A percentile compares a stretch with the other conserved stretches of the same genome.
Evolutionary conservation across 1,140 invertebrate species (phyloP).

Genomic region (Proctacanthus coquilletti): DNA sequence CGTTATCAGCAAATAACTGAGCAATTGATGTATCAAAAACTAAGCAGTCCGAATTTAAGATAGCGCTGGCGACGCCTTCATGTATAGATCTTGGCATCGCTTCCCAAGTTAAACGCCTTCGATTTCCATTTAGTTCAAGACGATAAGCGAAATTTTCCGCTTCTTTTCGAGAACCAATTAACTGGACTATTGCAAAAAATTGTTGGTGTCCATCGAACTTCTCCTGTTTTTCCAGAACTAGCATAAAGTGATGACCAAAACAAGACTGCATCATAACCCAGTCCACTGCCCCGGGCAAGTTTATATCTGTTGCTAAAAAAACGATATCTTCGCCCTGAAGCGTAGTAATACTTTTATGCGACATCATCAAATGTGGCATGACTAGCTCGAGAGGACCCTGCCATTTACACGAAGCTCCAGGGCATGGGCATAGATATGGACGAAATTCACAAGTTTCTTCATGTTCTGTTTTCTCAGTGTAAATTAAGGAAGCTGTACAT

Average conservation of each 20-base stretch:
- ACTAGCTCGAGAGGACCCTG: conserved; percentile 86
- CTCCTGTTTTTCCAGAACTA: conserved; percentile 98
- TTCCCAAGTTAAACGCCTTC: conserved; percentile 93
- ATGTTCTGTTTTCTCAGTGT: conserved; percentile 95
- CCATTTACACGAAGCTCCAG: conserved; percentile 98
- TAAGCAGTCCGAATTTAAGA: conserved; percentile 94
- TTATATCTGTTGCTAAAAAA: conserved; percentile 98
- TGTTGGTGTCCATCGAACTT: conserved; percentile 95
- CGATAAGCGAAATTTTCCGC: conserved; percentile 98
- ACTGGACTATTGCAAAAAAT: conserved; percentile 98
- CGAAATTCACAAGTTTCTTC: conserved; percentile 97
- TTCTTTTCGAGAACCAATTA: conserved; percentile 97
- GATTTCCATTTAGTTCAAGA: conserved; percentile 90
- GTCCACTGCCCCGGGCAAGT: conserved; percentile 96
- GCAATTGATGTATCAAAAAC: conserved; percentile 98
- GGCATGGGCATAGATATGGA: conserved; percentile 95
- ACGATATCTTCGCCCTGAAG: conserved; percentile 97
- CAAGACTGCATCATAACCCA: conserved; percentile 99
- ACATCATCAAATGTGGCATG: conserved; percentile 94
- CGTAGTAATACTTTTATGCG: conserved; percentile 98
- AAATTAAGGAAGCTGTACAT: conserved; percentile 79
- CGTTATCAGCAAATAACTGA: conserved; percentile 96
- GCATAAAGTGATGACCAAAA: conserved; percentile 98
- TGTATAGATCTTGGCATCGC: conserved; percentile 97
- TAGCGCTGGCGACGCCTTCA: conserved; percentile 96